Base-by-base conservation (phyloP, 1,140 invertebrate genomes). In the Drosophila ercepeae region DNA sequence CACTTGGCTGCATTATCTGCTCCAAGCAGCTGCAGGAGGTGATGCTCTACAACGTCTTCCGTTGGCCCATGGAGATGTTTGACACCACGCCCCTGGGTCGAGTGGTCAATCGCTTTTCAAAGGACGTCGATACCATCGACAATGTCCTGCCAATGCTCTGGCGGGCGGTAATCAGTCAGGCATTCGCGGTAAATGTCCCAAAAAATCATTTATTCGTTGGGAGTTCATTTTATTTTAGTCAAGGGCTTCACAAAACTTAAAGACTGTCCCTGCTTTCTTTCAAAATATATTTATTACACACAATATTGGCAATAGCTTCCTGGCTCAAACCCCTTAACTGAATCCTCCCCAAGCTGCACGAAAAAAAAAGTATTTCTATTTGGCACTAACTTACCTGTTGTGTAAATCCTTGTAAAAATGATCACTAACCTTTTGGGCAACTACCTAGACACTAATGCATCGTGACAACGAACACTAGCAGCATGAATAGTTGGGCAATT, bases 31-130 rank as follows among this genome's bases (percentile, higher is more conserved):
- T 96, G 73, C 95, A 96, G 91, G 79, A 91, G 54, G 70, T 51
- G 50, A 91, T 96, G 55, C 92, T 97, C 42, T 76, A 84, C 50
- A 93, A 93, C 84, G 91, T 95, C 67, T 89, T 97, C 65, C 93
- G 92, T 58, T 94, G 94, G 89, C 94, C 95, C 27, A 94, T 95
- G 92, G 92, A 92, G 59, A 95, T 96, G 92, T 97, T 97, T 92
- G 95, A 96, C 92, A 93, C 92, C 48, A 96, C 95, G 70, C 96
- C 96, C n/a, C 89, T 93, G 68, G 96, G 96, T 75, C 92, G 96
- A 82, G 93, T 96, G 69, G 91, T 97, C 59, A 96, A 95, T 92
- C 93, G 96, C 63, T 95, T 96, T 91, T 93, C 94, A 64, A 96
- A 95, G 93, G 96, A 96, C 91, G 92, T 95, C 63, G 94, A 95